phyloP scores from a whole-genome alignment of 2,888 invertebrate species.

The Cylindroiulus punctatus region DNA sequence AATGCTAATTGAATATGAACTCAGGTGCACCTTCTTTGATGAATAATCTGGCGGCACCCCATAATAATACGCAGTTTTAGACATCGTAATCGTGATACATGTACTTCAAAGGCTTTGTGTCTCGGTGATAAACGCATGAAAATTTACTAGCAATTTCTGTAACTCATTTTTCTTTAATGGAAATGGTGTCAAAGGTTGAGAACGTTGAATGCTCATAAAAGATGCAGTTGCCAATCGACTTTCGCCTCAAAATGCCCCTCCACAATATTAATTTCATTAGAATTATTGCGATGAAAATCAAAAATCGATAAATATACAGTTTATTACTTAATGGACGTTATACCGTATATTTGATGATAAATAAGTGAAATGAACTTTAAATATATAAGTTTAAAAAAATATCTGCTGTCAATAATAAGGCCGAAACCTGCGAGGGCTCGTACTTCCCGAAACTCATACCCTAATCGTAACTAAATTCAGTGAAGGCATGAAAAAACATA shows the following conservation, averaged over 20 bases:
- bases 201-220: background rate
- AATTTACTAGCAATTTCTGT: background rate
- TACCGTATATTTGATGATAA: slow-evolving; percentile 7
- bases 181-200: background rate
- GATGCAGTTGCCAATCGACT: background rate
- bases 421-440: background rate
- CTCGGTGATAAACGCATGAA: background rate
- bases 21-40: background rate
- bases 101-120: background rate
- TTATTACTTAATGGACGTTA: slow-evolving; percentile 4
- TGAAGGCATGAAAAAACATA: background rate
- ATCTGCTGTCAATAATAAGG: background rate
- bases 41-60: background rate
- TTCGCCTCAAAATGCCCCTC: background rate
- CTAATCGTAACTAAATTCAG: background rate
- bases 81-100: background rate
- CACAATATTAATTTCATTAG: background rate
- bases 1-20: slow-evolving; percentile 14
- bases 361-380: background rate
- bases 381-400: background rate
- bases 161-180: background rate
- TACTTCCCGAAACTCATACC: background rate
- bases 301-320: slow-evolving; percentile 27
- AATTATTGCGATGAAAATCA: background rate
- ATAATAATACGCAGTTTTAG: background rate